Percentiles rank a stretch among this genome's conserved stretches.
Evolutionary conservation across 2,113 vertebrate genomes (phyloP).

Genomic region (Dascyllus trimaculatus): DNA sequence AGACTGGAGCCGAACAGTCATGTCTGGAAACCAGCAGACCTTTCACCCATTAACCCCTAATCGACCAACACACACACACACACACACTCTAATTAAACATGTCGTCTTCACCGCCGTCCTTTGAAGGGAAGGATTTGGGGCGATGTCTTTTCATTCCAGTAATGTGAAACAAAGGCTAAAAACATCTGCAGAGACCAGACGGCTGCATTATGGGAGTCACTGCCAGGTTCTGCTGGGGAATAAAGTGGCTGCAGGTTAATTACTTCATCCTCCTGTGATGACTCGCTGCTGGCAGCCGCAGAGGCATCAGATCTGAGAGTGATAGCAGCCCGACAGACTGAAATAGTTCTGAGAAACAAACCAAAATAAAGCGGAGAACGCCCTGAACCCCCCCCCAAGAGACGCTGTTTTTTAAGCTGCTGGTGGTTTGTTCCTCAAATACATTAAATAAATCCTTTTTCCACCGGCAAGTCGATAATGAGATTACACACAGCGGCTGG

Average conservation of each 20-base stretch:
- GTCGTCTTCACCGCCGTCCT: slow-evolving; percentile 29
- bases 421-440: slow-evolving; percentile 57
- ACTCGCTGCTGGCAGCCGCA: slow-evolving; percentile 45
- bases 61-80: background rate
- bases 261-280: slow-evolving; percentile 49
- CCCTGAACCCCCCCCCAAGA: slow-evolving; percentile 19
- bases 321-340: slow-evolving; percentile 46
- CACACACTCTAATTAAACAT: slow-evolving; percentile 20
- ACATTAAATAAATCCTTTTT: slow-evolving; percentile 61
- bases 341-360: slow-evolving; percentile 40
- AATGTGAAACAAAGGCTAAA: slow-evolving; percentile 73
- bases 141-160: slow-evolving; percentile 29
- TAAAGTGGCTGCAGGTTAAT: slow-evolving; percentile 69
- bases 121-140: background rate
- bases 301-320: slow-evolving; percentile 36
- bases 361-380: slow-evolving; percentile 25
- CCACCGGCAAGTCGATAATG: slow-evolving; percentile 65
- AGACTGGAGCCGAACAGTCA: slow-evolving; percentile 45
- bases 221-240: slow-evolving; percentile 60
- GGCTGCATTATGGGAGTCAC: slow-evolving; percentile 60
- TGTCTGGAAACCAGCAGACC: slow-evolving; percentile 56
- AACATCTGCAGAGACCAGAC: slow-evolving; percentile 52
- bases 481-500: slow-evolving; percentile 54
- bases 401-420: slow-evolving; percentile 36
- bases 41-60: slow-evolving; percentile 61